Evolutionary conservation across 1,140 invertebrate species (phyloP).

Genomic region (Doryteuthis pealeii): DNA sequence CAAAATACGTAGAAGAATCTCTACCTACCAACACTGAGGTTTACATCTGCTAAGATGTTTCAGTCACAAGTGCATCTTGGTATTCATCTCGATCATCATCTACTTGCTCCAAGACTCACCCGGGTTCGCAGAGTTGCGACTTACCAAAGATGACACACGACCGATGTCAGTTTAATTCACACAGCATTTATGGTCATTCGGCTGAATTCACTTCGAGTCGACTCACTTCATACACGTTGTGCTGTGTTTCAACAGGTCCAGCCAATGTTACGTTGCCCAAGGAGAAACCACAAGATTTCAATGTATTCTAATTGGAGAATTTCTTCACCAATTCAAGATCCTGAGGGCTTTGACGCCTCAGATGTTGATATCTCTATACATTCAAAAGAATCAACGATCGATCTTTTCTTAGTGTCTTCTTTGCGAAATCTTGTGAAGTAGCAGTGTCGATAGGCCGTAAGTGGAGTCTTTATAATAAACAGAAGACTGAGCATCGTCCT

Average conservation of each 20-base stretch:
- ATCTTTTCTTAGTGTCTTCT: conserved; percentile 63
- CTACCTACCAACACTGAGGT: no score
- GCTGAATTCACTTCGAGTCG: conserved; percentile 41
- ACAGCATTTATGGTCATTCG: no score
- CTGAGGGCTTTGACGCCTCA: conserved; percentile 71
- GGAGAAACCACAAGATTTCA: conserved; percentile 81
- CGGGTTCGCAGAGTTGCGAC: no score
- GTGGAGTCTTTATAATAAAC: not conserved
- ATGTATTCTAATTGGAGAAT: conserved; percentile 98
- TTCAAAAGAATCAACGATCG: conserved; percentile 66
- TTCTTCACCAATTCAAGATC: conserved; percentile 65
- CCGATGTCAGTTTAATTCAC: no score
- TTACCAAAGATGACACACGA: no score
- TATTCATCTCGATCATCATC: no score
- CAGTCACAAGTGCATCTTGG: no score
- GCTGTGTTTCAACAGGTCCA: conserved; percentile 86
- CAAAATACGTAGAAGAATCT: no score
- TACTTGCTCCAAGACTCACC: no score
- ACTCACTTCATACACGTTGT: conserved; percentile 74
- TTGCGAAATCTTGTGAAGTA: not conserved
- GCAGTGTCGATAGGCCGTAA: not conserved
- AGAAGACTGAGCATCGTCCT: not conserved
- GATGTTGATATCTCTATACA: conserved; percentile 66
- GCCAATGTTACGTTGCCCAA: conserved; percentile 83
- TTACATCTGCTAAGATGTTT: no score